Evolutionary conservation across 2,888 invertebrate species (phyloP), one percentile per base, ranked within the genome.

Genomic region (Meiosimyza platycephala): DNA sequence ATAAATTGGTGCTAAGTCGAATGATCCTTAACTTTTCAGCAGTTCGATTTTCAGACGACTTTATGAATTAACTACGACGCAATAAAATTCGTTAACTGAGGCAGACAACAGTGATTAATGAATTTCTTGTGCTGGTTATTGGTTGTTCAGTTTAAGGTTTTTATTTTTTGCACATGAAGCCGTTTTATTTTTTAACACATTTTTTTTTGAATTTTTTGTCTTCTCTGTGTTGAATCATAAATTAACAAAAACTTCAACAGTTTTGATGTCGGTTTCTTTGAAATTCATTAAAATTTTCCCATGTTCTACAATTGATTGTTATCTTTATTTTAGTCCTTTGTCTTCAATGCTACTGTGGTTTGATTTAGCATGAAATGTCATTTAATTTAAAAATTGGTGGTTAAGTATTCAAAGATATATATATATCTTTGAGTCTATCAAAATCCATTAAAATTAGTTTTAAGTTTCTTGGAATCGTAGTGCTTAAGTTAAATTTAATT

Each of bases 211-310:
- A 28, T 13, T 2, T 11, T 33, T 51, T 48, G 3, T 51, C 22
- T 4, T 55, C 55, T n/a, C n/a, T 60, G 50, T 50, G 1, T 15
- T 22, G 48, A 50, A 59, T 6, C 59, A 69, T 69, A 51, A 60
- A 70, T 70, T 52, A 62, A 28, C 51, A 18, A 11, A 15, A 68
- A 55, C 13, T 11, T 15, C 33, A 62, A 62, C 18, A 18, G 18
- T 70, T 70, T 70, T 70, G 70, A 63, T 40, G 54, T 63, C 70
- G 70, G 70, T 70, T 70, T 18, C 70, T 63, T 70, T 63, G 54
- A 70, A 63, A 70, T 63, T 70, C 54, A 70, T 70, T 70, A 70
- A 62, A 60, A 40, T 70, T 70, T 62, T 70, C 69, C 52, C 52
- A 52, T 65, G 28, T 6, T 18, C 50, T 50, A 15, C 7, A 47